Evolutionary conservation across 1,140 invertebrate genomes (phyloP), one percentile per base, ranked within the genome.

Genomic region (Aphaenogaster floridana): DNA sequence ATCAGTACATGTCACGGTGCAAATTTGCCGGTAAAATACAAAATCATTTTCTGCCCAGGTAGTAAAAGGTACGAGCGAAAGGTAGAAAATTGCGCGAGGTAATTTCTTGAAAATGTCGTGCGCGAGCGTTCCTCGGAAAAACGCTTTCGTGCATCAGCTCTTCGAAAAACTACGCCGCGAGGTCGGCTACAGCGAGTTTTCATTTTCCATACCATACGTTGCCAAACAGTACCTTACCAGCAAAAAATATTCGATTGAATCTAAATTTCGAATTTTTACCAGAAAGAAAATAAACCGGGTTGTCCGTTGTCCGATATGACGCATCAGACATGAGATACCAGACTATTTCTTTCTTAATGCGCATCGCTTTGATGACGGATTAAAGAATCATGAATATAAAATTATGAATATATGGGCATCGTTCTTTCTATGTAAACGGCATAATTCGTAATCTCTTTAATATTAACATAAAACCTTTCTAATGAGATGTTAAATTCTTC

Each of bases 31-130:
- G 28, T 34, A 50, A 84, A 74, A 74, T 84, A 84, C 52, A 50
- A 84, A 84, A 84, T 76, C 39, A 76, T 84, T 84, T 84, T 61
- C 54, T 61, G 28, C 5, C 80, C 5, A 50, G 42, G n/a, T 84
- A 76, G 80, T 84, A 63, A 72, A 83, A 83, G 34, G 45, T 63
- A 84, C 54, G 28, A 61, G 54, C 52, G 34, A 83, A 74, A 74
- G 42, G 39, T 61, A 74, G 80, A 48, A 84, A 84, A 84, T 84
- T 84, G 69, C 80, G n/a, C 69, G 13, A 61, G 54, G 42, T 84
- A 84, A 84, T 84, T 84, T 76, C 80, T 76, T 63, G 69, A 84
- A 84, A 84, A 84, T 76, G 80, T 84, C 80, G 66, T 28, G 21
- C 54, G 11, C 52, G 52, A 13, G 13, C 17, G 36, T 28, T 17